These are phyloP conservation scores for Aplidium turbinatum DNA, from an alignment of 23 tunicate genomes.

Conservation along the genomic window DNA sequence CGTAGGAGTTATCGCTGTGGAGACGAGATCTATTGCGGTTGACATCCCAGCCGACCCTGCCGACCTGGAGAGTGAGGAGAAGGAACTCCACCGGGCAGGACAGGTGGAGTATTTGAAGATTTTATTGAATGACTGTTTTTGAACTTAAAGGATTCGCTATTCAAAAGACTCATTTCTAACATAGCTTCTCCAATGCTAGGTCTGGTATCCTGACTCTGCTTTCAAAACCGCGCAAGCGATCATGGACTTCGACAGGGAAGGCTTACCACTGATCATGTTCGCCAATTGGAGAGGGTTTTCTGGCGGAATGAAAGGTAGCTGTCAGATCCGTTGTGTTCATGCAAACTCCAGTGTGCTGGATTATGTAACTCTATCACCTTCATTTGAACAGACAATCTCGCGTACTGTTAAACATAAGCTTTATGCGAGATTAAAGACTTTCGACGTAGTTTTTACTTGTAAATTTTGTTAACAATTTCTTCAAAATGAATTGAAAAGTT, in stretches of 20 bases:
- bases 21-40: slow-evolving; percentile 85
- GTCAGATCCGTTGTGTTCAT: too few species aligned
- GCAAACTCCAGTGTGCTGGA: too few species aligned
- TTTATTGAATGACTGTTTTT: background rate
- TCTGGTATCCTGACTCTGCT: slow-evolving; percentile 99
- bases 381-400: too few species aligned
- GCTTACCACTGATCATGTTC: slow-evolving; percentile 97
- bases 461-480: background rate
- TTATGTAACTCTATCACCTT: too few species aligned
- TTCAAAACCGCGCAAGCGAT: slow-evolving; percentile 99
- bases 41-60: slow-evolving; percentile 99
- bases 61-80: slow-evolving; percentile 90
- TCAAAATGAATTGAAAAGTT: background rate
- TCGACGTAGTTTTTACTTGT: background rate
- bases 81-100: slow-evolving; percentile 89
- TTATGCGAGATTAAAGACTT: too few species aligned
- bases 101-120: slow-evolving; percentile 48
- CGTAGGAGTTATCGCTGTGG: slow-evolving; percentile 96
- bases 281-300: slow-evolving; percentile 99
- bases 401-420: too few species aligned
- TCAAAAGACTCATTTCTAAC: too few species aligned
- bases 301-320: slow-evolving; percentile 99
- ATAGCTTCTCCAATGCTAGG: slow-evolving; percentile 49
- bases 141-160: background rate
- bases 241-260: slow-evolving; percentile 89